Conservation (phyloP, 2,888 invertebrate genomes). For the Tachina grossa region DNA sequence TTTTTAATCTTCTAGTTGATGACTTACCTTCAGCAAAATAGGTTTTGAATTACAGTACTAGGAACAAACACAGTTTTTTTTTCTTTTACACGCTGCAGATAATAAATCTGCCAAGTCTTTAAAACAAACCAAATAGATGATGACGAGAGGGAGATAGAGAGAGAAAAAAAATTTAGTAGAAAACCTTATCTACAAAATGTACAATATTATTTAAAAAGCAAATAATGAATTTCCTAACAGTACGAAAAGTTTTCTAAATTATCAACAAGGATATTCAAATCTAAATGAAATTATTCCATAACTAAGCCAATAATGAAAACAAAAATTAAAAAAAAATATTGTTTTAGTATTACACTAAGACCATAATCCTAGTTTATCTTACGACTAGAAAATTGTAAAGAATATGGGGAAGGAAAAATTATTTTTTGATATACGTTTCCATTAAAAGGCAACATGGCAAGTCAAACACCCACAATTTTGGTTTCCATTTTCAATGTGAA, state of each 20-base stretch:
- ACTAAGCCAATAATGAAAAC: conserved; percentile 43
- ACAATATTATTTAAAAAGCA: no score
- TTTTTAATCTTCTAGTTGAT: no score
- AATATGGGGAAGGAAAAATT: conserved; percentile 2
- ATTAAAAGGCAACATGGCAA: conserved; percentile 5
- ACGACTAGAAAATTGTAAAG: conserved; percentile 34
- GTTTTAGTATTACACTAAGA: conserved; percentile 27
- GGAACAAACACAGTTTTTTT: no score
- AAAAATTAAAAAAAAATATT: conserved; percentile 8
- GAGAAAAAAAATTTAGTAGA: no score
- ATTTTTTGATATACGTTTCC: not conserved
- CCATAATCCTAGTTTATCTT: conserved; percentile 52
- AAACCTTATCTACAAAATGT: no score
- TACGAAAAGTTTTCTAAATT: not conserved
- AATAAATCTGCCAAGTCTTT: no score
- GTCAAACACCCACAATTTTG: conserved; percentile 58
- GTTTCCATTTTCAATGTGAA: conserved; percentile 26
- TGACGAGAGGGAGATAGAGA: no score
- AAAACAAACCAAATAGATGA: no score
- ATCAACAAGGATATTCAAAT: not conserved
- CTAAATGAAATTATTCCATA: conserved; percentile 2
- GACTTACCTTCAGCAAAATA: no score
- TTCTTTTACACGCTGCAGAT: no score
- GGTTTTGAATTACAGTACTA: no score
- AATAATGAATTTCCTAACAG: no score